Percentiles rank a stretch among this genome's conserved stretches.
Evolutionary conservation across 2,888 invertebrate species (phyloP).

Genomic region (Clitarchus hookeri): DNA sequence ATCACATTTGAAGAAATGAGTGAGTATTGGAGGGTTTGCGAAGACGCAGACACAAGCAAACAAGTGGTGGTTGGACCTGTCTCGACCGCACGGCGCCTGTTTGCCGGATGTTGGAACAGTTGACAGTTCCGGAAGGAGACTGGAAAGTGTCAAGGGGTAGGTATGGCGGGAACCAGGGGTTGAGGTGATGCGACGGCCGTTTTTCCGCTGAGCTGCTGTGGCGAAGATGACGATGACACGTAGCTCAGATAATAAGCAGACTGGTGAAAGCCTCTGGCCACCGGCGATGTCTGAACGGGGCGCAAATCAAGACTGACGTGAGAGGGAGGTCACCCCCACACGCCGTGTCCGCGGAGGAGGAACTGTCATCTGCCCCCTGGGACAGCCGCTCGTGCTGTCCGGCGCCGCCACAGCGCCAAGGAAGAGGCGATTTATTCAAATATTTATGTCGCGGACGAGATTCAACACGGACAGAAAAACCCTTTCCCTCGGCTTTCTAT

Average conservation of each 20-base stretch:
- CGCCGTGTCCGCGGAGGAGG: not conserved
- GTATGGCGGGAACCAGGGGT: not conserved
- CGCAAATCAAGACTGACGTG: slow-evolving; percentile 25
- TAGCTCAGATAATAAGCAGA: not conserved
- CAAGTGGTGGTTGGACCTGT: not conserved
- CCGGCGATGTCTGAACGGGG: not conserved
- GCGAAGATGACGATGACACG: not conserved
- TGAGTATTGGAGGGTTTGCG: too few species aligned
- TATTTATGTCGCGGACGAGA: not conserved
- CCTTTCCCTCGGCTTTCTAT: not conserved
- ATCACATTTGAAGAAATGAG: too few species aligned
- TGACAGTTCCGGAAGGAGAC: slow-evolving; percentile 4
- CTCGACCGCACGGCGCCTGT: not conserved
- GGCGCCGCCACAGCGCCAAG: not conserved
- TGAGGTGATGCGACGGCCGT: not conserved
- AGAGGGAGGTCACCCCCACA: not conserved
- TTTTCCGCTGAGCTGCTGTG: not conserved
- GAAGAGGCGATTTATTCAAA: slow-evolving; percentile 21
- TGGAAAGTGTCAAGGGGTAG: not conserved
- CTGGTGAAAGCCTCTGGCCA: not conserved
- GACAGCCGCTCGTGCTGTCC: not conserved
- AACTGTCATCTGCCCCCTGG: not conserved
- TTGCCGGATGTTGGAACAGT: not conserved
- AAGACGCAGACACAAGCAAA: too few species aligned
- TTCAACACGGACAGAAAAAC: slow-evolving; percentile 17